Evolutionary conservation across 2,113 vertebrate species (phyloP), one percentile per base, ranked within the genome.

Genomic region (Toxostoma redivivum): DNA sequence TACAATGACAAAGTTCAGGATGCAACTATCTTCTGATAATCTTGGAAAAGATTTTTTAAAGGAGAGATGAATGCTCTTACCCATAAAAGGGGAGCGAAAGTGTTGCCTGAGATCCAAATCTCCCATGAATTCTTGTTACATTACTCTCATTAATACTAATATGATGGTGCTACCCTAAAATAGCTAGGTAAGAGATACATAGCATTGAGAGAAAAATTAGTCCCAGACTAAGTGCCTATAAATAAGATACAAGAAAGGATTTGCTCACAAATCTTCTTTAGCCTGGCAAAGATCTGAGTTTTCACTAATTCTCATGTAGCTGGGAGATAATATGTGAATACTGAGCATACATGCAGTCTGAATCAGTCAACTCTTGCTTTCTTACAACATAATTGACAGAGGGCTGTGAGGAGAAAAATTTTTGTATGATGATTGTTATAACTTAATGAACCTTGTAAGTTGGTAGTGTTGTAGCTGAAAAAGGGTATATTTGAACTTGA

Each of bases 341-440:
- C n/a, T 79, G 65, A 92, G 47, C 20, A 61, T 48, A 83, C 42
- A 94, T 38, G 23, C 19, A 78, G 31, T 79, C 27, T 74, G 90
- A 92, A 92, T 94, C 84, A 66, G 42, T 71, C 35, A 86, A 27
- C 5, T 79, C 30, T 72, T 81, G 17, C 60, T 86, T 93, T 86
- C 60, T 92, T 95, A n/a, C 35, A 58, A 64, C 24, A n/a, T 53
- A 96, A 89, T 76, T 94, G 67, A 53, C 48, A 90, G 53, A 92
- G 10, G 10, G 14, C 20, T 92, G 77, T 71, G 31, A 95, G 47
- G 48, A 92, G 51, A 37, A 91, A 89, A 78, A 47, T 56, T 73
- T 79, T 87, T 60, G 14, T 28, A 58, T 67, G 45, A 78, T 76
- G 88, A 85, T 91, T 94, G 37, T 94, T 82, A 87, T 83, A 94